Evolutionary conservation across 2,797 vertebrate genomes (phyloP).

Genomic region (Glossophaga mutica): DNA sequence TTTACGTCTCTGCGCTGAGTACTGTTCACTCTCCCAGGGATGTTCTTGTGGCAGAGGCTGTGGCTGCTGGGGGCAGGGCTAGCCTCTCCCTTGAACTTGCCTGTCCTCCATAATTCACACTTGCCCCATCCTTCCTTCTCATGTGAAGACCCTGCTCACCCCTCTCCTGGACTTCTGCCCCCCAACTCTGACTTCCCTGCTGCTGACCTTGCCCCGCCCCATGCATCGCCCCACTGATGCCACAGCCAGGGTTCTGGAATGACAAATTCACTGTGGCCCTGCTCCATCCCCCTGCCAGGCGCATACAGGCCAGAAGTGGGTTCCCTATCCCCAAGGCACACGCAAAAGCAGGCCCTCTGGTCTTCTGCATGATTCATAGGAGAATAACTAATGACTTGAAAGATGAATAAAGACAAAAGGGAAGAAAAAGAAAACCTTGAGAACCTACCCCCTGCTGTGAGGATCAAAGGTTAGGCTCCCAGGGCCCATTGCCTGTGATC

Average conservation of each 20-base stretch:
- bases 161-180: not conserved
- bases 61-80: not conserved
- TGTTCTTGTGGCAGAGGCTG: not conserved
- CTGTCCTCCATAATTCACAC: not conserved
- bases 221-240: too few relatives aligned
- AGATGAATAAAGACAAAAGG: not conserved
- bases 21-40: not conserved
- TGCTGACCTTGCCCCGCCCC: not conserved
- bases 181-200: not conserved
- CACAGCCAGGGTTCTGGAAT: not conserved
- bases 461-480: not conserved
- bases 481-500: not conserved
- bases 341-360: not conserved
- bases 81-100: not conserved
- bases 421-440: not conserved
- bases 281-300: accelerated
- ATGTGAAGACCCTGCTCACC: not conserved
- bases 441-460: not conserved
- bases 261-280: not conserved
- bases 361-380: not conserved
- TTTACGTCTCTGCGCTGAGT: not conserved
- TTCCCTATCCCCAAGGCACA: not conserved
- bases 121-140: not conserved
- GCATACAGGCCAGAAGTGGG: not conserved
- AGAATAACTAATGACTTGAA: not conserved